Evolutionary conservation across 2,113 vertebrate species (phyloP), one percentile per base, ranked within the genome.

Genomic region (Neogobius melanostomus): DNA sequence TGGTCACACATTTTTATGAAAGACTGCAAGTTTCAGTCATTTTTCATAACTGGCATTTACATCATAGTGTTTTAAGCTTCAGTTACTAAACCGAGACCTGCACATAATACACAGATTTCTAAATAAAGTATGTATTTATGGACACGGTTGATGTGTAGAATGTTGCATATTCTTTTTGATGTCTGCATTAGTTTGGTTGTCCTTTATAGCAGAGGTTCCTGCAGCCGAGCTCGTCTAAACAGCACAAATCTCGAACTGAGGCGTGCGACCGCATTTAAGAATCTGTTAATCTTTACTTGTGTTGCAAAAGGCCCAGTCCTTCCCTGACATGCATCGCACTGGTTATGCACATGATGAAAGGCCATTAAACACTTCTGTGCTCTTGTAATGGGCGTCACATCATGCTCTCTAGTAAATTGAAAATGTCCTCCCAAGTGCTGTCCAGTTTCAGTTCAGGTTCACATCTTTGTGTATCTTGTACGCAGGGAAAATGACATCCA

Each of bases 21-120:
- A 21, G 17, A 56, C 53, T 56, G 53, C 53, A 11, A 11, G 54
- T 36, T 57, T 57, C 54, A 36, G 54, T 36, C 10, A 57, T 57
- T 57, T 21, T 57, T 59, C 56, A 59, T 59, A 59, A 42, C 56
- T 59, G 11, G 7, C 56, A 56, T 56, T 56, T 56, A 21, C 53
- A 56, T 28, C 17, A 56, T 17, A 28, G 17, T 56, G 53, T 17
- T 28, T 56, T 17, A 4, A 56, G 53, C 53, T 56, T 56, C 12
- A 50, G 12, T 14, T 50, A 15, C 49, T 36, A 36, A 36, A 36
- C 28, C 28, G 28, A 36, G 28, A 36, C 4, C 4, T 36, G 28
- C 28, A 36, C 28, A 36, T 36, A 36, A 36, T 36, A 5, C 28
- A 36, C 28, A 36, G 28, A 36, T 36, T 36, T 36, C 4, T 3